phyloP scores from a whole-genome alignment of 2,888 invertebrate species.

The Chesias legatella region DNA sequence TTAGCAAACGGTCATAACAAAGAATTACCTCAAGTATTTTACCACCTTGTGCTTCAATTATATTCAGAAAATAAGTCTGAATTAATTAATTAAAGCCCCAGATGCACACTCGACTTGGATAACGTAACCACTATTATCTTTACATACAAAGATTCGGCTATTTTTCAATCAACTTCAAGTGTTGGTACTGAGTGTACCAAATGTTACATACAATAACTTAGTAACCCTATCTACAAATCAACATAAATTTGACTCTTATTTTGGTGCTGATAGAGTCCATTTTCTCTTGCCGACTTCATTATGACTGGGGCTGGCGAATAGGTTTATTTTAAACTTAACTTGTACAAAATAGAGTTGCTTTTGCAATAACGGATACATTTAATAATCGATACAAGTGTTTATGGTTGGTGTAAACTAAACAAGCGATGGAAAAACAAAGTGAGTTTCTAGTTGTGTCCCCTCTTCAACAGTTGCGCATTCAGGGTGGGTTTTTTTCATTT shows the following conservation, averaged over 20 bases:
- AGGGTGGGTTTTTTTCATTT: not conserved
- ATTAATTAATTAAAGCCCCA: conserved; percentile 36
- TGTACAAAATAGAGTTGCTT: conserved; percentile 18
- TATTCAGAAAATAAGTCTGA: conserved; percentile 4
- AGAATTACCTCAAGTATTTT: too few species aligned
- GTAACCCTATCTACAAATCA: not conserved
- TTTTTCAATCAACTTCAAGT: conserved; percentile 74
- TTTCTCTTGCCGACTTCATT: conserved; percentile 4
- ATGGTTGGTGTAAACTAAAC: conserved; percentile 42
- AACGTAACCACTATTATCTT: conserved; percentile 63
- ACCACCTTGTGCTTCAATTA: too few species aligned
- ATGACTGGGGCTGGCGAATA: not conserved
- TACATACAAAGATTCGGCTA: conserved; percentile 61
- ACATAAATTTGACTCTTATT: conserved; percentile 1
- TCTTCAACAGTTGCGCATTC: conserved; percentile 7
- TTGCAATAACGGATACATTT: conserved; percentile 4
- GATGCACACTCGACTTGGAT: conserved; percentile 59
- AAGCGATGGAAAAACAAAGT: conserved; percentile 25
- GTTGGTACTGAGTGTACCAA: conserved; percentile 50
- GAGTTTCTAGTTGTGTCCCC: not conserved
- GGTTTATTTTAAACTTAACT: too few species aligned
- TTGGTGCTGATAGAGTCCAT: not conserved
- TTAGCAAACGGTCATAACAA: too few species aligned
- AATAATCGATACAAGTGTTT: conserved; percentile 36
- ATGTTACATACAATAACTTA: conserved; percentile 45